Evolutionary conservation across 2,888 invertebrate species (phyloP), one percentile per base, ranked within the genome.

Genomic region (Clostera curtula): DNA sequence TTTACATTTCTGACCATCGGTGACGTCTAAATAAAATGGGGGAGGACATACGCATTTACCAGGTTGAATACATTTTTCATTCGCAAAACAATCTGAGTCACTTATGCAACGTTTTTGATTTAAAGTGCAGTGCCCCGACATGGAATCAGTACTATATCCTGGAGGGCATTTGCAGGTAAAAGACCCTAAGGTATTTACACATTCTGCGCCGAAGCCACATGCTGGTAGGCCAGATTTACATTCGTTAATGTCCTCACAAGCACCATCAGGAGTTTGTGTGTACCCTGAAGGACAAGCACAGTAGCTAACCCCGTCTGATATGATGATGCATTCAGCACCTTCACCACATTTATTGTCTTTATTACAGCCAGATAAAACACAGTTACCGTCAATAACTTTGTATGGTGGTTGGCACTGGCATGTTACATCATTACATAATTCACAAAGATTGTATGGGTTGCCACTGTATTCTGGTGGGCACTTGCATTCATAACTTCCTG

Each of bases 281-380:
- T 88, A 95, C 8, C 96, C 96, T 60, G 93, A 90, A 4, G 96
- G 96, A 62, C 96, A 96, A 25, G 96, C 96, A 54, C 96, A 96
- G 61, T 96, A 96, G 64, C 95, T 96, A 1, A 95, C 92, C 25
- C 93, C 93, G 12, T 94, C 94, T 7, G 95, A 91, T 45, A 96
- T 95, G 3, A 92, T 89, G 29, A 96, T 93, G 56, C 96, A 96
- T 58, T 96, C 94, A 1, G 96, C 96, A 5, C 95, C 95, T 36
- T 87, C 85, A 1, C 93, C 93, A 65, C 96, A 96, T 46, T 90
- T 89, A 37, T 92, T 92, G 18, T 90, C 90, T 46, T 89, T 89
- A 1, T 90, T 90, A 60, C 96, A 96, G 20, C 93, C 93, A 7
- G 93, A 91, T 34, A 96, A 73, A 12, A 95, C 91, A 63, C 96